Percentiles rank a stretch among this genome's conserved stretches.
phyloP scores from a whole-genome alignment of 2,113 vertebrate genomes.

The Cryptotis parvus region DNA sequence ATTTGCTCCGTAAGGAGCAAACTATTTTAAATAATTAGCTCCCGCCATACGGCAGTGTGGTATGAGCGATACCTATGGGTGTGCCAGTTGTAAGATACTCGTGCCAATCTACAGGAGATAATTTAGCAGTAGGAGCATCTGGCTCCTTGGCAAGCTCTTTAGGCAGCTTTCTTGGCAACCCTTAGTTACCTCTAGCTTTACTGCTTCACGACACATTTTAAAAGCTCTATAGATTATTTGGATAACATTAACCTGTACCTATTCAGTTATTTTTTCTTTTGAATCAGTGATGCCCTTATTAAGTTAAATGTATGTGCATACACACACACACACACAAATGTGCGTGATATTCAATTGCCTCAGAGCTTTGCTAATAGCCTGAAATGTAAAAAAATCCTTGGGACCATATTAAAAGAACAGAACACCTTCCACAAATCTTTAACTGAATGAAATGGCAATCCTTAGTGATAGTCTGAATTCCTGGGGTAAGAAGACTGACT shows the following conservation, averaged over 20 bases:
- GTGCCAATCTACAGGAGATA: slow-evolving; percentile 81
- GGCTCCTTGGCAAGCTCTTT: slow-evolving; percentile 81
- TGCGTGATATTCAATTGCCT: neutral
- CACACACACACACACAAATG: neutral
- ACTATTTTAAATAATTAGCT: slow-evolving; percentile 72
- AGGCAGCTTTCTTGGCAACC: slow-evolving; percentile 74
- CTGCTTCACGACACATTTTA: slow-evolving; percentile 74
- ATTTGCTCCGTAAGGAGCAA: slow-evolving; percentile 58
- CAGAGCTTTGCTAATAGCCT: neutral
- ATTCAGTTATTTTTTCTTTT: slow-evolving; percentile 1
- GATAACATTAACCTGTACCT: slow-evolving; percentile 41
- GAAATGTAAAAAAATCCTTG: neutral
- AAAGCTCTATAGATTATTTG: slow-evolving; percentile 59
- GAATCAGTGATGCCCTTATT: neutral
- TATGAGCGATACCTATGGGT: slow-evolving; percentile 61
- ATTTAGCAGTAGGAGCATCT: slow-evolving; percentile 84
- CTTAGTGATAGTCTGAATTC: neutral
- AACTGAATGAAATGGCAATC: neutral
- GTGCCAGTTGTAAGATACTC: slow-evolving; percentile 68
- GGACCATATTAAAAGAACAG: neutral
- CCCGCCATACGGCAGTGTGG: slow-evolving; percentile 54
- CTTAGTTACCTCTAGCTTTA: slow-evolving; percentile 70
- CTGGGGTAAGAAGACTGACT: neutral
- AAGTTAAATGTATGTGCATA: neutral
- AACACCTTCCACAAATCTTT: neutral